phyloP scores from a whole-genome alignment of 2,113 vertebrate species.

The Toxotes jaculatrix region DNA sequence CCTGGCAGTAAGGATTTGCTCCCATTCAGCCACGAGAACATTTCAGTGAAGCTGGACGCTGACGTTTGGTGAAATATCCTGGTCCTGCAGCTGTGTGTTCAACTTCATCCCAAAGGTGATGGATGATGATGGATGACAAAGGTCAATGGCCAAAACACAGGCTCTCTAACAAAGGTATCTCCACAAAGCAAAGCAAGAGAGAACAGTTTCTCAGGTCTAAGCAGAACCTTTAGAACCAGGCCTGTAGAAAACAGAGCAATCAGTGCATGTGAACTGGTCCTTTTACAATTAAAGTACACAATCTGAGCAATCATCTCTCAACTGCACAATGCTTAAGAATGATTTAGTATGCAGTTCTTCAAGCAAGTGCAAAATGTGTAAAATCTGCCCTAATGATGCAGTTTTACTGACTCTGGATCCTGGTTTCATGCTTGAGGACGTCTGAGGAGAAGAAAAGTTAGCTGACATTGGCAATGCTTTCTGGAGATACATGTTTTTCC shows the following conservation, averaged over 20 bases:
- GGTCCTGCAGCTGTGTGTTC: too few relatives aligned
- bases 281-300: too few relatives aligned
- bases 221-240: too few relatives aligned
- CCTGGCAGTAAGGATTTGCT: neutral
- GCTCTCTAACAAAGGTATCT: too few relatives aligned
- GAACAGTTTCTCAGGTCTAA: neutral
- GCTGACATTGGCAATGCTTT: neutral
- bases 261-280: too few relatives aligned
- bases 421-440: neutral
- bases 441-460: neutral
- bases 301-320: neutral
- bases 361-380: neutral
- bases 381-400: neutral
- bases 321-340: neutral
- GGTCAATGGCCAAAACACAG: too few relatives aligned
- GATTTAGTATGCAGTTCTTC: neutral
- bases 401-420: neutral
- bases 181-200: too few relatives aligned
- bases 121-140: neutral
- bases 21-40: neutral
- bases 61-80: neutral
- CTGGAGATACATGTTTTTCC: constrained; percentile 16
- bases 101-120: neutral
- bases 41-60: neutral
- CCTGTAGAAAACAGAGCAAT: too few relatives aligned